phyloP scores from a whole-genome alignment of 37 sponge, comb jelly and placozoan genomes.

The Petrosia ficiformis region DNA sequence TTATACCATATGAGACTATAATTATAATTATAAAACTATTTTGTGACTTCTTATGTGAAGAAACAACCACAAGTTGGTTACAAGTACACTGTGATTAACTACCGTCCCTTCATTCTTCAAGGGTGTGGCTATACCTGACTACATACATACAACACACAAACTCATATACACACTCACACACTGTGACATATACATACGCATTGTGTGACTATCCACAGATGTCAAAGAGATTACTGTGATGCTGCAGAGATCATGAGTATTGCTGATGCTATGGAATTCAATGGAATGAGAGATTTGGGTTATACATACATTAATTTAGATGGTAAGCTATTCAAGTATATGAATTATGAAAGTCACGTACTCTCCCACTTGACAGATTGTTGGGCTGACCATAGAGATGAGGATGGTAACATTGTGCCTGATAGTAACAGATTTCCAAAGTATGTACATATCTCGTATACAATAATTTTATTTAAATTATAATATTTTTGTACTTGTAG shows the following conservation, averaged over 20 bases:
- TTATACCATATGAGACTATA: too few relatives aligned
- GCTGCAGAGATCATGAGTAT: slow-evolving; percentile 39
- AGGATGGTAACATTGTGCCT: slow-evolving; percentile 59
- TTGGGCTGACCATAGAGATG: slow-evolving; percentile 80
- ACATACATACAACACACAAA: neutral
- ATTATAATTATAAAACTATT: too few relatives aligned
- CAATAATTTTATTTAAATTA: neutral
- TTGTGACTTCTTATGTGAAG: too few relatives aligned
- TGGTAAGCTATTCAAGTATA: neutral
- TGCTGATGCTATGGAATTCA: slow-evolving; percentile 54
- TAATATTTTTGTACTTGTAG: slow-evolving; percentile 23
- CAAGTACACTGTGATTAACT: too few relatives aligned
- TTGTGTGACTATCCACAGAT: too few relatives aligned
- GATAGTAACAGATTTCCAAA: slow-evolving; percentile 65
- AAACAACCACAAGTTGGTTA: too few relatives aligned
- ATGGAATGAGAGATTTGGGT: slow-evolving; percentile 54
- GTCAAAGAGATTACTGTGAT: slow-evolving; percentile 48
- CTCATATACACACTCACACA: too few relatives aligned
- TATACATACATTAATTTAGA: slow-evolving; percentile 42
- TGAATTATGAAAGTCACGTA: neutral
- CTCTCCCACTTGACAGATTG: slow-evolving; percentile 45
- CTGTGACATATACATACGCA: too few relatives aligned
- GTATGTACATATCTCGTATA: slow-evolving; percentile 24
- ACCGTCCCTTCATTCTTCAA: too few relatives aligned
- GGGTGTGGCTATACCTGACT: too few relatives aligned